Evolutionary conservation across 2,113 vertebrate genomes (phyloP).

Genomic region (Eudyptes chrysolophus): DNA sequence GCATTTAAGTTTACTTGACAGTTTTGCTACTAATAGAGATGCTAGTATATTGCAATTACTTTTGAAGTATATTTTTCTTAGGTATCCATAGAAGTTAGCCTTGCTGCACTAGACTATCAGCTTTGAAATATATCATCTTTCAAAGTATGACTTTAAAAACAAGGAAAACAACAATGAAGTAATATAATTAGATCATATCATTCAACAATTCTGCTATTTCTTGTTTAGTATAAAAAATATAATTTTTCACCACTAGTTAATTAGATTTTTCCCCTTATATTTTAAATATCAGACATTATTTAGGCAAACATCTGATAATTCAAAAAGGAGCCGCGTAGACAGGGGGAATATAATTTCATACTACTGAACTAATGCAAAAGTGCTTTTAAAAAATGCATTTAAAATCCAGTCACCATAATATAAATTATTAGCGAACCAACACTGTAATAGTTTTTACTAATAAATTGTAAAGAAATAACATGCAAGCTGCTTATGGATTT

Average conservation of each 20-base stretch:
- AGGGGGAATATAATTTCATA: neutral
- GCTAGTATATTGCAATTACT: neutral
- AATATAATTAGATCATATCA: neutral
- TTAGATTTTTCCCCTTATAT: neutral
- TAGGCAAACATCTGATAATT: neutral
- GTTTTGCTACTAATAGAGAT: neutral
- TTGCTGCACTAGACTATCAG: neutral
- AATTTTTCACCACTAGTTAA: neutral
- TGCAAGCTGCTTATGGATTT: neutral
- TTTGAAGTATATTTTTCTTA: neutral
- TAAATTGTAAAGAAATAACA: neutral
- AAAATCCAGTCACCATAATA: neutral
- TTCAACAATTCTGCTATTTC: neutral
- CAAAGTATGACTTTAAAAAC: neutral
- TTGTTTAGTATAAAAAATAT: neutral
- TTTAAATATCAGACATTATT: neutral
- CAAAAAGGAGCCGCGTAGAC: neutral
- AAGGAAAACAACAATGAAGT: neutral
- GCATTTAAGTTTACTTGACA: neutral
- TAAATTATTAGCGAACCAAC: neutral
- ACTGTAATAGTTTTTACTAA: neutral
- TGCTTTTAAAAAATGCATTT: neutral
- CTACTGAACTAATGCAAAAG: neutral
- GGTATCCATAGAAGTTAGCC: neutral
- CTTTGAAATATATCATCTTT: neutral